phyloP scores from a whole-genome alignment of 2,888 invertebrate species.

The Zaprionus bogoriensis region DNA sequence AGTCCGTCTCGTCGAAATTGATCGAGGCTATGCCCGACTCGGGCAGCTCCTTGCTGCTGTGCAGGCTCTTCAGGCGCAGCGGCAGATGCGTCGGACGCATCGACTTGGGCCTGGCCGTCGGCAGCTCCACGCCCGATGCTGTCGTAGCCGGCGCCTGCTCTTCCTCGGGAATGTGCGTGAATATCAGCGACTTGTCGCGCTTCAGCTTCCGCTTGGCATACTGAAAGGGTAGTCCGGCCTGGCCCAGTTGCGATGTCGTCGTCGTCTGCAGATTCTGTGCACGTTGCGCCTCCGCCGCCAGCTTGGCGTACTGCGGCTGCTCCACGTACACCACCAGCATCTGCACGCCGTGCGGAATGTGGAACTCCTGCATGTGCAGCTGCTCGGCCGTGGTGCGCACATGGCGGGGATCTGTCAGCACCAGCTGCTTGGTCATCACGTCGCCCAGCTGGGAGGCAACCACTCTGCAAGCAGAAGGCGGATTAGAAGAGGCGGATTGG shows the following conservation, averaged over 20 bases:
- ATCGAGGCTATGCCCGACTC: conserved; percentile 83
- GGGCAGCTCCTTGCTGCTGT: conserved; percentile 81
- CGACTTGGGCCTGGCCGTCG: conserved; percentile 61
- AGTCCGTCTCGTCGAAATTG: conserved; percentile 84
- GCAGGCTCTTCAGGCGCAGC: conserved; percentile 84
- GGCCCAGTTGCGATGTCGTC: conserved; percentile 66
- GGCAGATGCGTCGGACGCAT: conserved; percentile 85
- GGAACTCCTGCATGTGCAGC: conserved; percentile 85
- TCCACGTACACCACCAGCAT: conserved; percentile 90
- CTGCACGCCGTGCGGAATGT: conserved; percentile 91
- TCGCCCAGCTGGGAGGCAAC: conserved; percentile 90
- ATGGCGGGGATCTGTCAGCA: conserved; percentile 92
- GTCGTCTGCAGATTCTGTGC: conserved; percentile 81
- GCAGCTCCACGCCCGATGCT: conserved; percentile 26
- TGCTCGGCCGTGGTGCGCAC: conserved; percentile 92
- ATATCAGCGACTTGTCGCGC: conserved; percentile 90
- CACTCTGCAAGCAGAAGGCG: conserved; percentile 84
- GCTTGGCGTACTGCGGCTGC: conserved; percentile 85
- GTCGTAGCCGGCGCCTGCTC: conserved; percentile 33
- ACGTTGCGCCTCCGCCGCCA: conserved; percentile 83
- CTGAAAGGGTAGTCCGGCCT: conserved; percentile 74
- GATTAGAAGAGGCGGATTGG: neutral
- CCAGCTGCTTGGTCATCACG: conserved; percentile 89
- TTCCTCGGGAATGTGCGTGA: conserved; percentile 93
- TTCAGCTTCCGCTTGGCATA: conserved; percentile 86